phyloP scores from a whole-genome alignment of 2,888 invertebrate species.

The Leuctra nigra region DNA sequence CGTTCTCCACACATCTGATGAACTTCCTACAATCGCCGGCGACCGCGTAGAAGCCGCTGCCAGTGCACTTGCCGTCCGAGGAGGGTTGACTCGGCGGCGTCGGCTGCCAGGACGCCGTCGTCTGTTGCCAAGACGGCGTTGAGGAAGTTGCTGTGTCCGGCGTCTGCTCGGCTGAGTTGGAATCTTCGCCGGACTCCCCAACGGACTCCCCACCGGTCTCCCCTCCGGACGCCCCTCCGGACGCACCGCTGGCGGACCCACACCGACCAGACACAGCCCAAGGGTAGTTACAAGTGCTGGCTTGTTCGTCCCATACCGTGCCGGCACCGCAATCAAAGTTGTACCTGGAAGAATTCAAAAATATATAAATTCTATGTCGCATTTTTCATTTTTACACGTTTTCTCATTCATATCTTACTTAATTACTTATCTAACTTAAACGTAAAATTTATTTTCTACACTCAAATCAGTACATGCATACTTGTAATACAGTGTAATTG shows the following conservation, averaged over 20 bases:
- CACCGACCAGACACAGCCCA: conserved; percentile 43
- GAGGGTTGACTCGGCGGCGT: not conserved
- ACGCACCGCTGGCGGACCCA: conserved; percentile 23
- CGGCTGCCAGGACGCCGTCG: conserved; percentile 2
- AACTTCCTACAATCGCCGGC: conserved; percentile 56
- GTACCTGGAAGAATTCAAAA: no score
- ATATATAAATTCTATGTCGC: no score
- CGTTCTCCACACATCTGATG: conserved; percentile 59
- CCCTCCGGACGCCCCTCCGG: conserved; percentile 25
- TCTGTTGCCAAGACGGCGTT: conserved; percentile 14
- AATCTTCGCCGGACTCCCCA: not conserved
- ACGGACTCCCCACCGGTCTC: conserved; percentile 23
- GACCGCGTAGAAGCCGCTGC: conserved; percentile 58
- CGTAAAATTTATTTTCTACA: no score
- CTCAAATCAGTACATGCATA: no score
- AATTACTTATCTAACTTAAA: no score
- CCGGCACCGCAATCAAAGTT: conserved; percentile 58
- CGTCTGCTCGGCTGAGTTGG: conserved; percentile 1
- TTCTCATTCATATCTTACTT: no score
- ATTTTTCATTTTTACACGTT: no score
- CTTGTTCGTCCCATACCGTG: conserved; percentile 62
- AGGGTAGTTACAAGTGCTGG: conserved; percentile 54
- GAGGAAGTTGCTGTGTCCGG: not conserved
- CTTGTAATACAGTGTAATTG: no score
- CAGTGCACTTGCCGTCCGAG: conserved; percentile 39